These are phyloP conservation scores for Anomalospiza imberbis DNA, from an alignment of 2,797 vertebrate genomes.

Conservation along the genomic window DNA sequence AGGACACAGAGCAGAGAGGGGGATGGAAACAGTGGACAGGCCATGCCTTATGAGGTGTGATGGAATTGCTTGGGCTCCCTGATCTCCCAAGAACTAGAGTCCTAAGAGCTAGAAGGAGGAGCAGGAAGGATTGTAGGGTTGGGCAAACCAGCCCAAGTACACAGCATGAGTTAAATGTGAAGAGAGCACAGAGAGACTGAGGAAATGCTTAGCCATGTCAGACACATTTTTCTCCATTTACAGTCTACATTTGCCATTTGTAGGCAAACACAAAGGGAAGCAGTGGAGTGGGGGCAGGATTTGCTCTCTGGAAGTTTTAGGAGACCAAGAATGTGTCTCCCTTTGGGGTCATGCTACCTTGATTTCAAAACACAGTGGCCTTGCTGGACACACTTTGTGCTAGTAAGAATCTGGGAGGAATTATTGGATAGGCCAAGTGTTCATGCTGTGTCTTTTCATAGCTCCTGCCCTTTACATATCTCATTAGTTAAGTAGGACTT, in stretches of 20 bases:
- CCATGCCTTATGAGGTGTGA: not conserved
- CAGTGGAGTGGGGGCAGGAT: rapidly evolving
- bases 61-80: not conserved
- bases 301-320: not conserved
- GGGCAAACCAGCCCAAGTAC: not conserved
- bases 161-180: not conserved
- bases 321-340: not conserved
- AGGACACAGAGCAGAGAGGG: not conserved
- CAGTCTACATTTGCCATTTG: not conserved
- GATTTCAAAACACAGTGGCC: not conserved
- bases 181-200: not conserved
- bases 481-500: conserved; percentile 31
- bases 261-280: not conserved
- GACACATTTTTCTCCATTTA: not conserved
- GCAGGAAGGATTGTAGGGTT: not conserved
- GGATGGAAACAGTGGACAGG: not conserved
- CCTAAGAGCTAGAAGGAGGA: not conserved
- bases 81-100: not conserved
- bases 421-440: not conserved
- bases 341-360: not conserved
- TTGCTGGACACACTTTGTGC: not conserved
- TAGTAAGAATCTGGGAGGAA: not conserved
- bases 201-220: not conserved
- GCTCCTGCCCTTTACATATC: conserved; percentile 30
- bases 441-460: conserved; percentile 34